These are phyloP conservation scores for Folsomia candida DNA, from an alignment of 2,888 invertebrate species.

Conservation along the genomic window DNA sequence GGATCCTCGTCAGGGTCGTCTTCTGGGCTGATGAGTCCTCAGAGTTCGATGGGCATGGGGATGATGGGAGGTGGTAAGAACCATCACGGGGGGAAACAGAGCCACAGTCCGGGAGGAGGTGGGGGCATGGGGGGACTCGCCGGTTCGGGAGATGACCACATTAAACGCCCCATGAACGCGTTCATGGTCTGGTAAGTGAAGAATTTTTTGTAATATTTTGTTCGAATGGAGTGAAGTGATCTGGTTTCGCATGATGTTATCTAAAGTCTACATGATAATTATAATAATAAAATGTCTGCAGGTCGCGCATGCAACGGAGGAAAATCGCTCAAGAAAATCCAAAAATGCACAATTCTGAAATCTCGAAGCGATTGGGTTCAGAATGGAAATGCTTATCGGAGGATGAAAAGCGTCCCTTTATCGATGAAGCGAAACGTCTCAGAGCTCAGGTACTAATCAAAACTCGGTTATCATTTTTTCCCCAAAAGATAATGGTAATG, in stretches of 20 bases:
- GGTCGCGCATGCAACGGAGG: slow-evolving; percentile 80
- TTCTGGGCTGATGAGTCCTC: slow-evolving; percentile 48
- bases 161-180: slow-evolving; percentile 43
- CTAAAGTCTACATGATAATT: too few relatives aligned
- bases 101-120: slow-evolving; percentile 34
- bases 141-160: slow-evolving; percentile 27
- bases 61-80: slow-evolving; percentile 3
- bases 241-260: too few relatives aligned
- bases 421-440: slow-evolving; percentile 83
- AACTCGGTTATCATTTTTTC: too few relatives aligned
- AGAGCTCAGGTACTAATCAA: too few relatives aligned
- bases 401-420: slow-evolving; percentile 82
- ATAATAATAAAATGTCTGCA: slow-evolving; percentile 67
- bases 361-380: slow-evolving; percentile 81
- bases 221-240: too few relatives aligned
- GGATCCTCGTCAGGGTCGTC: slow-evolving; percentile 48
- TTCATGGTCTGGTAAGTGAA: slow-evolving; percentile 18
- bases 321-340: slow-evolving; percentile 93
- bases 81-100: slow-evolving; percentile 33
- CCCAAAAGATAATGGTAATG: too few relatives aligned
- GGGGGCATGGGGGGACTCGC: slow-evolving; percentile 31
- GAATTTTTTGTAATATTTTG: too few relatives aligned
- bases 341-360: slow-evolving; percentile 67
- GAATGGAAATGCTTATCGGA: slow-evolving; percentile 87
- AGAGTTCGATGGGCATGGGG: slow-evolving; percentile 32